Evolutionary conservation across 2,797 vertebrate genomes (phyloP), one percentile per base, ranked within the genome.

Genomic region (Myotis planiceps): DNA sequence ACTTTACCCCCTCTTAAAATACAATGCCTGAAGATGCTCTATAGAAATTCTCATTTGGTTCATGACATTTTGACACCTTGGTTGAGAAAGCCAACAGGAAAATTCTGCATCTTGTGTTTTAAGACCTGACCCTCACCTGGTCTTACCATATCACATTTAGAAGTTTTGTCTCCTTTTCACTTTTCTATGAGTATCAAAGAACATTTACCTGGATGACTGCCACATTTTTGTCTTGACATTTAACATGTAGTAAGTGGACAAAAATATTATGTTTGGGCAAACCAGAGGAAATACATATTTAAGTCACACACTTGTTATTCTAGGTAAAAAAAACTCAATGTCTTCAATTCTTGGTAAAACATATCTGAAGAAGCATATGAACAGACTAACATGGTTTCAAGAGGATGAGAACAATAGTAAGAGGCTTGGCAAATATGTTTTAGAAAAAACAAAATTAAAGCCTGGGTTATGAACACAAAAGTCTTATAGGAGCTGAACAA

Each of bases 21-120:
- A 78, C 58, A 58, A 78, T 75, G 63, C 63, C 84, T 49, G 34
- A 69, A 94, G 83, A 95, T 51, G n/a, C 65, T 95, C 88, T 81
- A 19, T 27, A 34, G 74, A 95, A 76, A 90, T 65, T 95, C 63
- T 86, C 89, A 84, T 93, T 96, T 97, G 65, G 66, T 93, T 93
- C 80, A 74, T 93, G 89, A 96, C 75, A 89, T 87, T 71, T 39
- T 90, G 95, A 92, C 85, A 94, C 60, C 27, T 92, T 82, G 51
- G 79, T 13, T 88, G 49, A 81, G 51, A 93, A 91, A 92, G 19
- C 65, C 15, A n/a, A 66, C n/a, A 75, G 58, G 53, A 27, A 93
- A 75, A 92, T 81, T 75, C 18, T 60, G 27, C 53, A 79, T 37
- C 88, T 88, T 76, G 13, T 68, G 8, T 93, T 95, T 47, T 51